These are phyloP conservation scores for Aphidoletes aphidimyza DNA, from an alignment of 2,888 invertebrate genomes.

Conservation along the genomic window DNA sequence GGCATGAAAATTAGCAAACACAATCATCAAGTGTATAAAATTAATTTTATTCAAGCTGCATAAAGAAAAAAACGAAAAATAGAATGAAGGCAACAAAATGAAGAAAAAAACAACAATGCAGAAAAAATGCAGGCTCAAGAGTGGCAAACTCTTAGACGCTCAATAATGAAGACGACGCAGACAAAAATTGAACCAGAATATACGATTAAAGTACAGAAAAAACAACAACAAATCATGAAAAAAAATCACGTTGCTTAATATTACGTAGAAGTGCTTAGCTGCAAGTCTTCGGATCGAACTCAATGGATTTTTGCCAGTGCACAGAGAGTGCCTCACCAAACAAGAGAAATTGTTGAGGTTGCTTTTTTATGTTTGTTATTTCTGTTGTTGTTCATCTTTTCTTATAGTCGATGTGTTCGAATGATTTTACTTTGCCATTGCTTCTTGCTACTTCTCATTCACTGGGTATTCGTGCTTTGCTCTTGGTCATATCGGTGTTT, in stretches of 20 bases:
- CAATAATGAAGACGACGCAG: background rate
- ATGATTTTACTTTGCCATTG: background rate
- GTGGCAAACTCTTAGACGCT: background rate
- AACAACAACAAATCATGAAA: background rate
- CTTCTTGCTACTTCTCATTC: background rate
- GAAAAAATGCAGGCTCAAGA: background rate
- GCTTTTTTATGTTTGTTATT: background rate
- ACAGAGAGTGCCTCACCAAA: background rate
- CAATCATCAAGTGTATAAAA: conserved; percentile 7
- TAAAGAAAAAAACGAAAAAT: conserved; percentile 10
- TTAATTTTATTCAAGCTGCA: conserved; percentile 35
- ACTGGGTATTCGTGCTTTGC: conserved; percentile 14
- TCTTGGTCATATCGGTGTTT: conserved; percentile 3
- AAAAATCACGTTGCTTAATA: background rate
- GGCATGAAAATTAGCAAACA: background rate
- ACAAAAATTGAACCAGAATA: background rate
- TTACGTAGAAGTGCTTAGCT: background rate
- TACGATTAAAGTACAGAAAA: background rate
- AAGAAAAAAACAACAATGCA: background rate
- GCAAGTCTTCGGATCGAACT: background rate
- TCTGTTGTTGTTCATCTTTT: background rate
- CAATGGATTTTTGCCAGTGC: background rate
- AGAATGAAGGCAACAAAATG: background rate
- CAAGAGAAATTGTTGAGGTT: background rate
- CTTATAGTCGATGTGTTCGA: background rate